Conservation (phyloP, 1,140 invertebrate species). For the roundworm (Caenorhabditis elegans) region DNA sequence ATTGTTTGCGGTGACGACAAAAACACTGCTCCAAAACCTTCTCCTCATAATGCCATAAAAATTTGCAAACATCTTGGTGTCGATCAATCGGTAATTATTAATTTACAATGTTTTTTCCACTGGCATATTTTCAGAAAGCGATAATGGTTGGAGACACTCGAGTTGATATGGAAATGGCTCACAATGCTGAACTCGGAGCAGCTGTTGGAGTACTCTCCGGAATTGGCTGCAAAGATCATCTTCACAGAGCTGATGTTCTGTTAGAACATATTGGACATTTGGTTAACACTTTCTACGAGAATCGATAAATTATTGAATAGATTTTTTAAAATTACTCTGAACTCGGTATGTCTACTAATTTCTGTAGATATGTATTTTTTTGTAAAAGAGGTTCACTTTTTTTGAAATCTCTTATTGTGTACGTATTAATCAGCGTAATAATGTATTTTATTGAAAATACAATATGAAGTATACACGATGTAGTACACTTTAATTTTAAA, state of each 20-base stretch:
- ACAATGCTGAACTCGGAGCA: slow-evolving; percentile 68
- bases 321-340: background rate
- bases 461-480: no score
- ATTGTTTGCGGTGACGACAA: slow-evolving; percentile 70
- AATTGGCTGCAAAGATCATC: slow-evolving; percentile 59
- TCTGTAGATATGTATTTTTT: background rate
- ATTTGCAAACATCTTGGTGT: slow-evolving; percentile 68
- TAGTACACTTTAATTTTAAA: no score
- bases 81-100: slow-evolving; percentile 59
- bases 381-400: no score
- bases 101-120: background rate
- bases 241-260: slow-evolving; percentile 60
- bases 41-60: slow-evolving; percentile 68
- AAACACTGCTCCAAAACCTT: slow-evolving; percentile 68
- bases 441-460: no score
- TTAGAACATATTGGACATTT: slow-evolving; percentile 60
- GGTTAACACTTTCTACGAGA: slow-evolving; percentile 47
- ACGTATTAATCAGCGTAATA: no score
- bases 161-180: slow-evolving; percentile 69
- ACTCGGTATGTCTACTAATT: background rate
- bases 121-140: slow-evolving; percentile 58
- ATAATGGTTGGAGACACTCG: slow-evolving; percentile 70
- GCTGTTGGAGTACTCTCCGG: slow-evolving; percentile 69
- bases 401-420: no score
- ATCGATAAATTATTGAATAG: background rate